Evolutionary conservation across 2,797 vertebrate genomes (phyloP), one percentile per base, ranked within the genome.

Genomic region (Channallabes apus): DNA sequence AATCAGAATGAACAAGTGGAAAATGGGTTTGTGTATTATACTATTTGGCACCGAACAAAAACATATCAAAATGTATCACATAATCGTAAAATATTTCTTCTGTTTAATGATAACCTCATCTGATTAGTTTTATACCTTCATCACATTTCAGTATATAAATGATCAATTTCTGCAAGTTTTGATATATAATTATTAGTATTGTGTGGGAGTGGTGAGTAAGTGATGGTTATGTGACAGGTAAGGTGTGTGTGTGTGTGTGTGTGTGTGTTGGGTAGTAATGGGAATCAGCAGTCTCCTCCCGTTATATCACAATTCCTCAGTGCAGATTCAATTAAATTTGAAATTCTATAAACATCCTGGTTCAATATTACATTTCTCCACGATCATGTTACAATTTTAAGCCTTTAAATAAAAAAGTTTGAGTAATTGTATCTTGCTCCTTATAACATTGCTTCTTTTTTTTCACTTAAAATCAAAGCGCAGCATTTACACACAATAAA

Each of bases 231-330:
- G 29, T 3, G 15, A 20, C 27, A 7, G 12, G 46, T 51, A 12
- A 3, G 46, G 2, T 0, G 11, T 46, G 41, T 41, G 46, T 46
- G 41, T 41, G 38, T 38, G 41, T 41, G 6, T 41, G 41, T 41
- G 41, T 41, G 32, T 35, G n/a, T n/a, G n/a, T 38, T 51, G 46
- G 46, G 11, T 51, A 51, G 46, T 51, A 0, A 51, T 12, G 46
- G 46, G 46, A 51, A 51, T 51, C 46, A 12, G 46, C 46, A 51
- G 2, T 51, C 46, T 51, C 46, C 46, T 51, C 46, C 46, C 2
- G 3, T 1, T 51, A 0, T 12, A 2, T 3, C 3, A 51, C 12
- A 11, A 51, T 0, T 0, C 46, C 46, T 46, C 1, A 9, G 11
- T 51, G 46, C 46, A 51, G 46, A 46, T 46, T 11, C 0, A 0